These are phyloP conservation scores for Drosophila bifasciata DNA, from an alignment of 1,140 invertebrate species.

Conservation along the genomic window DNA sequence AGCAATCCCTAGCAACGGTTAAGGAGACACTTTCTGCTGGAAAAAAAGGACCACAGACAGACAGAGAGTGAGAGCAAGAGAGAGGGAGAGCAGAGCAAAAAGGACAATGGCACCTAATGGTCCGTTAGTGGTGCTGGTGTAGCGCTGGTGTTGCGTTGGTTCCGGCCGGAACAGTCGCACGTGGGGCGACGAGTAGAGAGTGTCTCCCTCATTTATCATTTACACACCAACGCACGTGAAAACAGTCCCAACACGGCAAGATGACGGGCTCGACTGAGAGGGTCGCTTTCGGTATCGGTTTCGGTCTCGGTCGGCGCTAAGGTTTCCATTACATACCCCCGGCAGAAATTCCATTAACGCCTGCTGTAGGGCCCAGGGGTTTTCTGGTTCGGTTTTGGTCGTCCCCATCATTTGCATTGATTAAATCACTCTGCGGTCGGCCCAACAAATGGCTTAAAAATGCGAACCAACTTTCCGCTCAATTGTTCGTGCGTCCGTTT, in stretches of 20 bases:
- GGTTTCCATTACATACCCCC: conserved; percentile 48
- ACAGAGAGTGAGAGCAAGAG: background rate
- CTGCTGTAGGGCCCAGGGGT: conserved; percentile 39
- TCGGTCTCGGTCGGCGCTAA: conserved; percentile 4
- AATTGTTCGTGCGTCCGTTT: conserved; percentile 57
- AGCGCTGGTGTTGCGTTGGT: conserved; percentile 56
- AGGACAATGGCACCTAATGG: conserved; percentile 74
- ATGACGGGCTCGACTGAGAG: conserved; percentile 26
- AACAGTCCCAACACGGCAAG: conserved; percentile 62
- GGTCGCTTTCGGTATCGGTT: too few relatives aligned
- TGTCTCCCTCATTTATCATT: conserved; percentile 79
- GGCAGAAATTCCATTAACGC: conserved; percentile 61
- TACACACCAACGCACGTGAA: conserved; percentile 78
- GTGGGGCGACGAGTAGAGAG: conserved; percentile 34
- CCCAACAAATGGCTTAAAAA: conserved; percentile 68
- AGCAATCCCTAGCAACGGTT: conserved; percentile 36
- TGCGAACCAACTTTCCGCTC: conserved; percentile 63
- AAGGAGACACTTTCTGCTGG: conserved; percentile 35
- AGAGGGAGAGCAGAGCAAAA: conserved; percentile 21
- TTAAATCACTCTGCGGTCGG: conserved; percentile 76
- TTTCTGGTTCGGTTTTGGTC: background rate
- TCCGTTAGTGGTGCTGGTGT: conserved; percentile 57
- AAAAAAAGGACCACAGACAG: conserved; percentile 17
- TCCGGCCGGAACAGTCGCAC: conserved; percentile 58
- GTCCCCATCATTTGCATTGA: conserved; percentile 70